Conservation (phyloP, 2,113 vertebrate genomes). For the Paralichthys olivaceus region DNA sequence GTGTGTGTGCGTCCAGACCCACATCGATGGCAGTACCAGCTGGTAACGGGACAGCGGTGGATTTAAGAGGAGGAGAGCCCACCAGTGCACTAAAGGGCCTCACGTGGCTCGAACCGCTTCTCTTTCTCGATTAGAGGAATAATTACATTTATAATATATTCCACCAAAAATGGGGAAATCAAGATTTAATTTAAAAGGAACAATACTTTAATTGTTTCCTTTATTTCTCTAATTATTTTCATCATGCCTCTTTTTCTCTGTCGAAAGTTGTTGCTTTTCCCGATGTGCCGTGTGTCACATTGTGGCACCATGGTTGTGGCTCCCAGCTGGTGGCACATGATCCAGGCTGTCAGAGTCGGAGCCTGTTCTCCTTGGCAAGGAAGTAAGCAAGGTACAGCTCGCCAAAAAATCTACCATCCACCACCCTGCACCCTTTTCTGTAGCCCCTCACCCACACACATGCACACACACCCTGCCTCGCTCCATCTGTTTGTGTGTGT, state of each 20-base stretch:
- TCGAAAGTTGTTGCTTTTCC: background rate
- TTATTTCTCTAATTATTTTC: background rate
- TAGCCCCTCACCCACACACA: constrained; percentile 58
- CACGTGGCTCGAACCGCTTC: background rate
- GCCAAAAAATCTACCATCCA: constrained; percentile 55
- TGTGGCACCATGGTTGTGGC: constrained; percentile 30
- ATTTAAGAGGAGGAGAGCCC: constrained; percentile 32
- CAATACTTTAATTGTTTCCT: background rate
- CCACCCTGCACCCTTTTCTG: constrained; percentile 41
- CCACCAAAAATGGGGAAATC: background rate
- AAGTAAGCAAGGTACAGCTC: constrained; percentile 42
- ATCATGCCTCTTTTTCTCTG: background rate
- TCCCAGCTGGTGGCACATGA: constrained; percentile 67
- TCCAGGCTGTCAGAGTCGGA: constrained; percentile 57
- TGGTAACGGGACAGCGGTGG: constrained; percentile 56
- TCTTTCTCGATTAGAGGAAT: background rate
- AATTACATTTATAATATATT: background rate
- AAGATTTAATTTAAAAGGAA: background rate
- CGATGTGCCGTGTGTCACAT: constrained; percentile 38
- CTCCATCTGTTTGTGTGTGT: constrained; percentile 74
- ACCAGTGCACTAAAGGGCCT: constrained; percentile 16
- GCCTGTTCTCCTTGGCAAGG: constrained; percentile 66
- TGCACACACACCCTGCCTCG: constrained; percentile 24
- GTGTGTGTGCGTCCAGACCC: constrained; percentile 32
- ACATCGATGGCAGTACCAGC: constrained; percentile 66